Evolutionary conservation across 2,797 vertebrate species (phyloP), one percentile per base, ranked within the genome.

Genomic region (Sebastes baramenuke): DNA sequence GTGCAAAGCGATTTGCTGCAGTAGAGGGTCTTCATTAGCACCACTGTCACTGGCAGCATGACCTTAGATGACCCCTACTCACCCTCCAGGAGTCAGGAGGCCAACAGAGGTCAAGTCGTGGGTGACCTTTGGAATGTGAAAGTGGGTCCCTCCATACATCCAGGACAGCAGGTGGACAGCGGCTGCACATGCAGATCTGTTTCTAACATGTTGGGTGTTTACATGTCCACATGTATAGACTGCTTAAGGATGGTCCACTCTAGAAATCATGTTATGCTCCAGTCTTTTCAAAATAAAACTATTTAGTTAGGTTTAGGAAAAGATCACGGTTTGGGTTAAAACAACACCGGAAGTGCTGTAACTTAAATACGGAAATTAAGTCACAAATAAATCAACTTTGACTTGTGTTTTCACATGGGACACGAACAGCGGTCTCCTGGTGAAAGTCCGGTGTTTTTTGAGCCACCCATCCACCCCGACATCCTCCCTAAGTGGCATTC

Each of bases 31-130:
- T 76, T 75, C 56, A 64, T 75, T 54, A 36, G 38, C 2, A 13
- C 32, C 46, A 64, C 38, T 32, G 68, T 66, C 30, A 64, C 6
- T 78, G 60, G 64, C 86, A 75, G 38, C 61, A 38, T 72, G 64
- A 81, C 69, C 72, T 76, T 4, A 38, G 27, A 20, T 49, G 55
- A 72, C 69, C 73, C 29, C 7, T 2, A 8, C 25, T 69, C 10
- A 54, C 34, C 11, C 74, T 70, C 24, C 4, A 3, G 7, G 27
- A 30, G 72, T 85, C 69, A 67, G 24, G 13, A 67, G 54, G 61
- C 25, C 42, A 68, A 36, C 4, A 25, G 58, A 49, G 52, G 64
- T 71, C 52, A 20, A 4, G 4, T 27, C 62, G 55, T 76, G 55
- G 38, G 25, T 52, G 14, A 1, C 58, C 58, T 59, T 6, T 24